Conservation (phyloP, 2,113 vertebrate genomes). For the Delphinus delphis region DNA sequence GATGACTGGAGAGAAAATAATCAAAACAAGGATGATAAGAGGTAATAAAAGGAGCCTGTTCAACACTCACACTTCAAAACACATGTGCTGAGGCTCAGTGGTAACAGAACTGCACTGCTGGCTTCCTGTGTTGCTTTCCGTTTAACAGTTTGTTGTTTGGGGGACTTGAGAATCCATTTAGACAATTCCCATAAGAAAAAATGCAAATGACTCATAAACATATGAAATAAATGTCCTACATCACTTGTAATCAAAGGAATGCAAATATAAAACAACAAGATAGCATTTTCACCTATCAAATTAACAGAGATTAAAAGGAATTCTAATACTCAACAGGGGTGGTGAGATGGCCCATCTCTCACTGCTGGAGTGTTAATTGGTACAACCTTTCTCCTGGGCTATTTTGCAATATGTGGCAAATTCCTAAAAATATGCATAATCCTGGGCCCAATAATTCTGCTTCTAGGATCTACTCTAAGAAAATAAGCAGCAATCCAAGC, state of each 20-base stretch:
- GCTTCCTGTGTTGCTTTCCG: neutral
- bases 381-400: slow-evolving; percentile 20
- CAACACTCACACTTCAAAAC: neutral
- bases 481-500: neutral
- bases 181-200: slow-evolving; percentile 48
- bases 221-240: slow-evolving; percentile 45
- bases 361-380: neutral
- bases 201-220: slow-evolving; percentile 57
- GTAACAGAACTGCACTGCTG: rapidly evolving
- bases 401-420: neutral
- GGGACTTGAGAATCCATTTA: neutral
- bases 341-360: neutral
- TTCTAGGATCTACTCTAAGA: neutral
- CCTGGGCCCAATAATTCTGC: neutral
- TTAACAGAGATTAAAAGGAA: slow-evolving; percentile 49
- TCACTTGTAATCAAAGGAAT: slow-evolving; percentile 65
- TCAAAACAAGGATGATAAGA: slow-evolving; percentile 15
- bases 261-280: slow-evolving; percentile 46
- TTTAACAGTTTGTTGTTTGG: neutral
- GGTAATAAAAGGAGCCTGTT: neutral
- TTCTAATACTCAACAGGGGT: neutral
- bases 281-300: slow-evolving; percentile 53
- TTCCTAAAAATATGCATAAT: neutral
- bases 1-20: neutral
- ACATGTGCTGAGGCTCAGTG: rapidly evolving